phyloP scores from a whole-genome alignment of 2,113 vertebrate genomes.

The Atlantisia rogersi region DNA sequence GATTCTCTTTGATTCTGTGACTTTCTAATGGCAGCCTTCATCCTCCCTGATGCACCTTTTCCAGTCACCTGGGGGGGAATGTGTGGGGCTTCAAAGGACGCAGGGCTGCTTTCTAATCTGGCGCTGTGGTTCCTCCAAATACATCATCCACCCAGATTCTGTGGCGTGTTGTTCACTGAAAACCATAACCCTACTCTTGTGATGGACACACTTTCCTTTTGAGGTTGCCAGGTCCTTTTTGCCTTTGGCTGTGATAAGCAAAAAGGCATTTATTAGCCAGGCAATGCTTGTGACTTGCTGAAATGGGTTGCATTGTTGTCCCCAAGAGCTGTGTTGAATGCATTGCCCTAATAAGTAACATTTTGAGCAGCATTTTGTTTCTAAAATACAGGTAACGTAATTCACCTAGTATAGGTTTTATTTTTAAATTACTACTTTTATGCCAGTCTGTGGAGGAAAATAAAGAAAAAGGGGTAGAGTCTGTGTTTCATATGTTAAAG shows the following conservation, averaged over 20 bases:
- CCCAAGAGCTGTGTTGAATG: not conserved
- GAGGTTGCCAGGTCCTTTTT: not conserved
- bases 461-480: not conserved
- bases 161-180: not conserved
- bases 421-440: constrained; percentile 11
- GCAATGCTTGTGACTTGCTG: not conserved
- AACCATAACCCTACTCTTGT: not conserved
- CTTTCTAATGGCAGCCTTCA: not conserved
- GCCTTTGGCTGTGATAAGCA: not conserved
- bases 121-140: not conserved
- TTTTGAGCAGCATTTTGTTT: constrained; percentile 26
- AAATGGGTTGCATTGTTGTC: not conserved
- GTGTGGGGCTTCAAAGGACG: not conserved
- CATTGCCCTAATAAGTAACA: not conserved
- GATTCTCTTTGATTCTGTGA: too few relatives aligned
- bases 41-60: not conserved
- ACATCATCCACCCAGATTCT: not conserved
- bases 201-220: not conserved
- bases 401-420: not conserved
- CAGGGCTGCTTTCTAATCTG: not conserved
- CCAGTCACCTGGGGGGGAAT: not conserved
- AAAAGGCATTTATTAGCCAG: not conserved
- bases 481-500: not conserved
- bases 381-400: constrained; percentile 5
- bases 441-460: not conserved